Percentiles rank a stretch among this genome's conserved stretches.
Conservation (phyloP, 2,113 vertebrate genomes). For the Manacus vitellinus region DNA sequence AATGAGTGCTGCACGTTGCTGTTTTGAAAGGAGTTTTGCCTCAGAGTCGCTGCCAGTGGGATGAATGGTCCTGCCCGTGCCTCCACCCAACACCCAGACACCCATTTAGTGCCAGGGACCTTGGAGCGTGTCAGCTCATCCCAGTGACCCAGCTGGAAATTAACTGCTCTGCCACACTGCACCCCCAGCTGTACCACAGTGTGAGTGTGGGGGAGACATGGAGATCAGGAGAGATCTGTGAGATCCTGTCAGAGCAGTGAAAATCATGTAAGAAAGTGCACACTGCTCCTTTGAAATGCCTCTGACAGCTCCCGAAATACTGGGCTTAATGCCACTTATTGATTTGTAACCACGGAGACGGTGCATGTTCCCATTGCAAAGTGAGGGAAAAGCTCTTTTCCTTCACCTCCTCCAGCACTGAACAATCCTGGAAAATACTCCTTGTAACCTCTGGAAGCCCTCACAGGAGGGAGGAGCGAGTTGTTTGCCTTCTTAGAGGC, state of each 20-base stretch:
- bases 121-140: background rate
- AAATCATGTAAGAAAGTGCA: background rate
- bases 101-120: background rate
- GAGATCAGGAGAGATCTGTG: background rate
- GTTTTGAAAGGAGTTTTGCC: background rate
- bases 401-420: background rate
- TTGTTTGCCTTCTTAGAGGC: background rate
- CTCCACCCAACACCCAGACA: background rate
- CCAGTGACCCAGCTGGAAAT: background rate
- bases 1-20: background rate
- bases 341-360: background rate
- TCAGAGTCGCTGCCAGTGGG: background rate
- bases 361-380: background rate
- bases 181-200: accelerated
- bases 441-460: background rate
- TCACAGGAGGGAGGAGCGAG: accelerated
- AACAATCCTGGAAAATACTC: background rate
- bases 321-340: background rate
- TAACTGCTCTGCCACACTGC: accelerated
- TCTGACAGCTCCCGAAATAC: background rate
- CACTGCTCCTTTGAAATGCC: background rate
- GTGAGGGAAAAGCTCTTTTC: background rate
- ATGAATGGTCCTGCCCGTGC: background rate
- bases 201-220: accelerated
- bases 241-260: background rate